Conservation (phyloP, 2,797 vertebrate species). For the Spinus pinus region DNA sequence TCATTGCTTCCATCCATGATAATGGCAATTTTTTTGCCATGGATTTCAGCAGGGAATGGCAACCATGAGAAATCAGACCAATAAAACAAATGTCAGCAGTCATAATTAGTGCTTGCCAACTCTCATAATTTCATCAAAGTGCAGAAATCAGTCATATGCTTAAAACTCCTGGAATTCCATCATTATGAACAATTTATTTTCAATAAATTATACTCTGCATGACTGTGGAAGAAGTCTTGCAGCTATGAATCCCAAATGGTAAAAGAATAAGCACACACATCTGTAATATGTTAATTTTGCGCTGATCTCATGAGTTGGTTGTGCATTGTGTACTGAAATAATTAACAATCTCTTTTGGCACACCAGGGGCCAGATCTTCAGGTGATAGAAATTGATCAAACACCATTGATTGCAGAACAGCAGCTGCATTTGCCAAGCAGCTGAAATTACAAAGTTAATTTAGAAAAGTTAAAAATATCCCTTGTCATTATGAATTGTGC, state of each 20-base stretch:
- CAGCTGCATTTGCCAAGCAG: neutral
- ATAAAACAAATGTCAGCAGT: constrained; percentile 12
- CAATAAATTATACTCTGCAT: neutral
- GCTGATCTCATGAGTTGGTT: neutral
- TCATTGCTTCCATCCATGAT: neutral
- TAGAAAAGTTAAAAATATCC: neutral
- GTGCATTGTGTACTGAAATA: neutral
- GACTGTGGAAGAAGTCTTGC: neutral
- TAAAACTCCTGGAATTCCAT: neutral
- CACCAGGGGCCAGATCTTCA: neutral
- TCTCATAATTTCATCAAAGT: neutral
- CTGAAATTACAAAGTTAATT: neutral
- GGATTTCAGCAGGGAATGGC: neutral
- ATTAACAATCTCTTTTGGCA: neutral
- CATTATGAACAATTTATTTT: neutral
- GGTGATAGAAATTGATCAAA: neutral
- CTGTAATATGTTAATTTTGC: neutral
- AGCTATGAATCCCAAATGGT: neutral
- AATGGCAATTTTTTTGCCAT: neutral
- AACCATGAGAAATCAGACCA: neutral
- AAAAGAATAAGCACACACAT: neutral
- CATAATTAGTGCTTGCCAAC: neutral
- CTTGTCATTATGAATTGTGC: neutral
- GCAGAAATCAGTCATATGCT: neutral
- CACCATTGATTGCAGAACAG: neutral